A percentile compares a stretch with the other conserved stretches of the same genome.
Evolutionary conservation across 2,888 invertebrate genomes (phyloP).

Genomic region (Ormia ochracea): DNA sequence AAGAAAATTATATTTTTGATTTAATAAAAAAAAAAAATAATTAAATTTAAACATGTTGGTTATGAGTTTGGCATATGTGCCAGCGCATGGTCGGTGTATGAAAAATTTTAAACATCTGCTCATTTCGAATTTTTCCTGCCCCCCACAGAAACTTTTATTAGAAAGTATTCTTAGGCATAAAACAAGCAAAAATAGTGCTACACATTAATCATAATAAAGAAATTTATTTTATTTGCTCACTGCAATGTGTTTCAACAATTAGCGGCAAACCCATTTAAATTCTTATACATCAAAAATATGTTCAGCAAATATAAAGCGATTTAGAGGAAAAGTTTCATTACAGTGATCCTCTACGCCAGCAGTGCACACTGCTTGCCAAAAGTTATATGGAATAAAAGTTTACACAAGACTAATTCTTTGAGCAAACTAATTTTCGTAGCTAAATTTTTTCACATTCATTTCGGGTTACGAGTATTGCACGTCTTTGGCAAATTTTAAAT

Average conservation of each 20-base stretch:
- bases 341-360: too few species aligned
- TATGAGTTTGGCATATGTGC: slow-evolving; percentile 53
- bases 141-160: slow-evolving; percentile 7
- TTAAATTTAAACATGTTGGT: slow-evolving; percentile 9
- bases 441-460: too few species aligned
- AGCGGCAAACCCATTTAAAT: neutral
- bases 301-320: too few species aligned
- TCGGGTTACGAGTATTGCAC: too few species aligned
- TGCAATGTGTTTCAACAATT: neutral
- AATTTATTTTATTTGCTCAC: neutral
- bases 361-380: too few species aligned
- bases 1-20: slow-evolving; percentile 20
- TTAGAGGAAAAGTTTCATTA: too few species aligned
- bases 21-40: too few species aligned
- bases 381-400: too few species aligned
- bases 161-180: neutral
- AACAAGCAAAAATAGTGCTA: slow-evolving; percentile 14
- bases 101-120: slow-evolving; percentile 53
- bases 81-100: slow-evolving; percentile 28
- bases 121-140: neutral
- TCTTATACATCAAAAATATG: too few species aligned
- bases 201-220: slow-evolving; percentile 16
- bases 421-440: too few species aligned
- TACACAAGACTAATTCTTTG: too few species aligned
- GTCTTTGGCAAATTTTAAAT: too few species aligned